Percentiles rank a stretch among this genome's conserved stretches.
Evolutionary conservation across 37 sponge, comb jelly and placozoan species (phyloP).

Genomic region (Sycon ciliatum): DNA sequence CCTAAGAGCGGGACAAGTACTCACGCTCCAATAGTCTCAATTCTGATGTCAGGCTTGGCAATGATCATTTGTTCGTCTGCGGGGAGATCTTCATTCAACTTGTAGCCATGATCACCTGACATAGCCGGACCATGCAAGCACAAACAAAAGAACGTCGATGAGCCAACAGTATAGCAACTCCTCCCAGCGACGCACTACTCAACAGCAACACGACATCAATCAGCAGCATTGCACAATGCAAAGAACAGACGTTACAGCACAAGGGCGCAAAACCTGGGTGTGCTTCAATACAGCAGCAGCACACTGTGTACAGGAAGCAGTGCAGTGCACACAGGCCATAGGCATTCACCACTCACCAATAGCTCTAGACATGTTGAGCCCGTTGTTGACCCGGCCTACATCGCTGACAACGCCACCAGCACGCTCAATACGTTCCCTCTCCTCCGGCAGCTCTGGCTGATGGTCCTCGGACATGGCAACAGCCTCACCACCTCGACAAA

Average conservation of each 20-base stretch:
- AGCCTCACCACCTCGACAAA: constrained; percentile 50
- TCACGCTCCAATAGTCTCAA: not conserved
- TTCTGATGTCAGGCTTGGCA: constrained; percentile 66
- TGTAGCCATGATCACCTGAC: constrained; percentile 75
- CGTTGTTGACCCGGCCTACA: constrained; percentile 65
- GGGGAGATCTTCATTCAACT: constrained; percentile 49
- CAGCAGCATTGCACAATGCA: too few relatives aligned
- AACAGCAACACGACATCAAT: too few relatives aligned
- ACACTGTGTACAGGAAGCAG: too few relatives aligned
- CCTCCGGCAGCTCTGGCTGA: constrained; percentile 63
- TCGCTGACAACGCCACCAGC: constrained; percentile 72
- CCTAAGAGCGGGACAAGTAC: not conserved
- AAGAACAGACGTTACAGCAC: too few relatives aligned
- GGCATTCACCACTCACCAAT: constrained; percentile 46
- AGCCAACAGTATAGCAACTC: too few relatives aligned
- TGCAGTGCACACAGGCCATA: too few relatives aligned
- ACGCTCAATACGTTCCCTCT: constrained; percentile 53
- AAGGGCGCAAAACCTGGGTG: too few relatives aligned
- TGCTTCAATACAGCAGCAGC: too few relatives aligned
- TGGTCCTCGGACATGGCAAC: constrained; percentile 73
- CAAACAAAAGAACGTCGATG: too few relatives aligned
- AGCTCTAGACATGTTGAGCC: constrained; percentile 80
- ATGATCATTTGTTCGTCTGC: constrained; percentile 83
- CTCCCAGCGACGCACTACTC: too few relatives aligned
- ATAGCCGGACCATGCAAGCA: too few relatives aligned